phyloP scores from a whole-genome alignment of 2,888 invertebrate genomes.

The Calliphora vomitoria region DNA sequence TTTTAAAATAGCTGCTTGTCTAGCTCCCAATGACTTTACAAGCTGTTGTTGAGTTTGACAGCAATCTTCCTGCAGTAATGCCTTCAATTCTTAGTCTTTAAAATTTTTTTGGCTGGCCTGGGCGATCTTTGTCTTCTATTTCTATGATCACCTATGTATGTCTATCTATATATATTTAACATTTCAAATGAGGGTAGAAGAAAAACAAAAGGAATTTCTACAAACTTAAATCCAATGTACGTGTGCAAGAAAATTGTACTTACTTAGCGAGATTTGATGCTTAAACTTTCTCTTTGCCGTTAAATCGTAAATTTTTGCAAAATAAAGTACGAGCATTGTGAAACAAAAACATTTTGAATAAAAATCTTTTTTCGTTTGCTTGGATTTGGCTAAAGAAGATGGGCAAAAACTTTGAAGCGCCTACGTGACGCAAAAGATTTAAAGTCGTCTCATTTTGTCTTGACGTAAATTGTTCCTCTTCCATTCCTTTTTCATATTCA shows the following conservation, averaged over 20 bases:
- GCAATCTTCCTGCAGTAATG: no score
- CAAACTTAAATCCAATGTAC: slow-evolving; percentile 81
- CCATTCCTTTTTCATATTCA: slow-evolving; percentile 3
- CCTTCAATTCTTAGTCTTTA: no score
- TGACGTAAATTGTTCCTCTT: slow-evolving; percentile 23
- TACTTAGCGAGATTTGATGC: slow-evolving; percentile 81
- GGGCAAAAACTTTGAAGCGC: slow-evolving; percentile 79
- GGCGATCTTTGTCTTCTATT: no score
- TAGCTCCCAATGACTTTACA: no score
- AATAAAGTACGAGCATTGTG: slow-evolving; percentile 54
- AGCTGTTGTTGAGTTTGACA: no score
- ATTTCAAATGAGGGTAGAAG: slow-evolving; percentile 19
- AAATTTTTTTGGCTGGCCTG: no score
- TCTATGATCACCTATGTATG: neutral
- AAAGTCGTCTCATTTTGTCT: slow-evolving; percentile 53
- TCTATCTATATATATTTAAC: neutral
- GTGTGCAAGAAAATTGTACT: slow-evolving; percentile 79
- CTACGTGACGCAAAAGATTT: slow-evolving; percentile 82
- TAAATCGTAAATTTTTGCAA: slow-evolving; percentile 81
- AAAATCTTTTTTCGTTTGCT: slow-evolving; percentile 8
- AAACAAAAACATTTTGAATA: slow-evolving; percentile 49
- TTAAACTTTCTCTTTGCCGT: slow-evolving; percentile 78
- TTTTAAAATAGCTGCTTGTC: no score
- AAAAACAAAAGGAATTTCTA: slow-evolving; percentile 60
- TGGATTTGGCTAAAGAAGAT: slow-evolving; percentile 31